phyloP scores from a whole-genome alignment of 2,797 vertebrate species.

The Trichosurus vulpecula region DNA sequence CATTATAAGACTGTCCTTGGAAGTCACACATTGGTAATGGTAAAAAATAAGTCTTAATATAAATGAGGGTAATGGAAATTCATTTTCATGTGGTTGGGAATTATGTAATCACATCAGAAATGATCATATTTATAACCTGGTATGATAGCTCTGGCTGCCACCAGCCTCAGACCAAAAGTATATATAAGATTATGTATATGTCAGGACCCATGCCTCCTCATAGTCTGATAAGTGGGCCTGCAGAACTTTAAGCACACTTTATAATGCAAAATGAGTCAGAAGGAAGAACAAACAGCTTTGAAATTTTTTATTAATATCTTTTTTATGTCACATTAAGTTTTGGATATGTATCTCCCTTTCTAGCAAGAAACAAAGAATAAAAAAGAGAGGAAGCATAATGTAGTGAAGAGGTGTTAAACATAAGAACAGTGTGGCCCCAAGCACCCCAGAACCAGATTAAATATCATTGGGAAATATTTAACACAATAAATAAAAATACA shows the following conservation, averaged over 20 bases:
- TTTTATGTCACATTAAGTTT: not conserved
- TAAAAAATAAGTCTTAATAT: slow-evolving; percentile 32
- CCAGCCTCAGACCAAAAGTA: not conserved
- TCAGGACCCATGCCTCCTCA: not conserved
- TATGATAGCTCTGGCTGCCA: not conserved
- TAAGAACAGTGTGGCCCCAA: not conserved
- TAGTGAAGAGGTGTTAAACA: not conserved
- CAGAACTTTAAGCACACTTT: not conserved
- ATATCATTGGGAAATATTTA: not conserved
- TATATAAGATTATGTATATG: not conserved
- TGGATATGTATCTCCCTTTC: not conserved
- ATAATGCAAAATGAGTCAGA: not conserved
- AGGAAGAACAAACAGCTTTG: not conserved
- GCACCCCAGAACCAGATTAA: not conserved
- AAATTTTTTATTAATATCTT: not conserved
- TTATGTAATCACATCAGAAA: not conserved
- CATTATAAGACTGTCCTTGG: slow-evolving; percentile 4
- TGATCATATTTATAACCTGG: not conserved
- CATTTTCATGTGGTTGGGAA: not conserved
- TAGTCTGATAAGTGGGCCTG: not conserved
- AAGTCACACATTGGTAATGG: not conserved
- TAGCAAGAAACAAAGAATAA: not conserved
- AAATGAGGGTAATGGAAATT: not conserved
- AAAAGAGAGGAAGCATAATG: not conserved
- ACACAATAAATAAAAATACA: not conserved